Conservation (phyloP, 1,140 invertebrate genomes). For the Danaus melanippus region DNA sequence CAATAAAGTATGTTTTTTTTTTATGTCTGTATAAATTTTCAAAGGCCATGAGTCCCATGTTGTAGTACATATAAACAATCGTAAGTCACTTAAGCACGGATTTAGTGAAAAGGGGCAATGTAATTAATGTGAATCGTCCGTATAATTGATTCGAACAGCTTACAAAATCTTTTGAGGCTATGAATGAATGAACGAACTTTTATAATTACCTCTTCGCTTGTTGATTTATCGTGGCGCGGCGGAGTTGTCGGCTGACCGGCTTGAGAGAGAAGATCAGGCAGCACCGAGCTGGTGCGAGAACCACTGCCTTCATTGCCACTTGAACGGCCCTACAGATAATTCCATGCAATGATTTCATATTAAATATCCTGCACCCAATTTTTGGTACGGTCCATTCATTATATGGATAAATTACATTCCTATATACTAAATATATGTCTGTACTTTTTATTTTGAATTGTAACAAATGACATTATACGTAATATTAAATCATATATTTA, state of each 20-base stretch:
- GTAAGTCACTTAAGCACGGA: constrained; percentile 24
- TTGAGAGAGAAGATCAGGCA: constrained; percentile 94
- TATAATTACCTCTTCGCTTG: constrained; percentile 91
- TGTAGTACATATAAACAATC: constrained; percentile 25
- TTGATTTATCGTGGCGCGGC: constrained; percentile 91
- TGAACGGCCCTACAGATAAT: constrained; percentile 67
- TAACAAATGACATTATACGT: no score
- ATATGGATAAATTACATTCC: no score
- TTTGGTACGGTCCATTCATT: no score
- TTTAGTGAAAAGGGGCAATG: constrained; percentile 19
- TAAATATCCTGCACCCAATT: no score
- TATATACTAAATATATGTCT: no score
- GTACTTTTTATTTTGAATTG: no score
- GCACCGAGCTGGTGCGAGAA: constrained; percentile 88
- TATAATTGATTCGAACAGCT: background rate
- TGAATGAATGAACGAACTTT: no score
- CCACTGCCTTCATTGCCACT: constrained; percentile 77
- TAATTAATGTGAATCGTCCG: constrained; percentile 2
- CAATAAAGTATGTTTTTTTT: background rate
- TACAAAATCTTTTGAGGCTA: constrained; percentile 1
- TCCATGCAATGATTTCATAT: background rate
- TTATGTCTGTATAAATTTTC: background rate
- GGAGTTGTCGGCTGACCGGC: constrained; percentile 85
- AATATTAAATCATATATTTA: no score
- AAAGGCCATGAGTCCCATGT: constrained; percentile 26